phyloP scores from a whole-genome alignment of 2,888 invertebrate genomes.

The Scrobipalpa atriplicella region DNA sequence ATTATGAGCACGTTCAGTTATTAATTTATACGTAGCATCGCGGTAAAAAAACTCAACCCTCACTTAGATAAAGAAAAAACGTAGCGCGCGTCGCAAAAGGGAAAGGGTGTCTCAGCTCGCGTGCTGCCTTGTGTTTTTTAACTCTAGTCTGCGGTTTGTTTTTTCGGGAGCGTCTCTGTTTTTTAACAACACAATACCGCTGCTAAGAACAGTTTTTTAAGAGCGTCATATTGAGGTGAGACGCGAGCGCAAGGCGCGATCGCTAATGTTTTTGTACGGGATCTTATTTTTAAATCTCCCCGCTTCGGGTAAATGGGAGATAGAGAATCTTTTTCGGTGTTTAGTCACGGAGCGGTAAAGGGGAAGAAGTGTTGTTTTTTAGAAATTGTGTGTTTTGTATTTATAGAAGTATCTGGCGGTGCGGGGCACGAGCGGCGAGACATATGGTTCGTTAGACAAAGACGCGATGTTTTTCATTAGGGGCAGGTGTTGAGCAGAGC shows the following conservation, averaged over 20 bases:
- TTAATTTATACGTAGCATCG: slow-evolving; percentile 81
- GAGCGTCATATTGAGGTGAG: slow-evolving; percentile 76
- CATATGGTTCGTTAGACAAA: slow-evolving; percentile 74
- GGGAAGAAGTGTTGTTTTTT: slow-evolving; percentile 65
- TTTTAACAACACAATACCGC: slow-evolving; percentile 81
- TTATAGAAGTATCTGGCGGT: slow-evolving; percentile 56
- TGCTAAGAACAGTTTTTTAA: slow-evolving; percentile 77
- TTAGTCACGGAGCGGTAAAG: slow-evolving; percentile 75
- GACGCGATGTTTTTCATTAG: slow-evolving; percentile 50
- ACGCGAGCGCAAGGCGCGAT: slow-evolving; percentile 69
- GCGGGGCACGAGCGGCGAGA: slow-evolving; percentile 61
- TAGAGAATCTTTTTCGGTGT: slow-evolving; percentile 65
- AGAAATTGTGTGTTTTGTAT: slow-evolving; percentile 55
- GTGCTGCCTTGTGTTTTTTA: slow-evolving; percentile 79
- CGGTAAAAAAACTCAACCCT: slow-evolving; percentile 78
- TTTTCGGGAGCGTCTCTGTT: slow-evolving; percentile 78
- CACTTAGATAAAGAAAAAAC: slow-evolving; percentile 72
- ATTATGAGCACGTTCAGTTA: slow-evolving; percentile 82
- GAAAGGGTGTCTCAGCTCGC: slow-evolving; percentile 81
- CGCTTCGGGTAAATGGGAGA: slow-evolving; percentile 67
- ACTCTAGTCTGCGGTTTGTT: slow-evolving; percentile 78
- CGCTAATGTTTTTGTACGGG: slow-evolving; percentile 64
- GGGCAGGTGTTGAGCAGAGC: slow-evolving; percentile 55
- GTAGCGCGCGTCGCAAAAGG: slow-evolving; percentile 80
- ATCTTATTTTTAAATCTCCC: slow-evolving; percentile 76